A percentile compares a stretch with the other conserved stretches of the same genome.
Conservation (phyloP, 1,140 invertebrate species). For the Branchinecta lindahli region DNA sequence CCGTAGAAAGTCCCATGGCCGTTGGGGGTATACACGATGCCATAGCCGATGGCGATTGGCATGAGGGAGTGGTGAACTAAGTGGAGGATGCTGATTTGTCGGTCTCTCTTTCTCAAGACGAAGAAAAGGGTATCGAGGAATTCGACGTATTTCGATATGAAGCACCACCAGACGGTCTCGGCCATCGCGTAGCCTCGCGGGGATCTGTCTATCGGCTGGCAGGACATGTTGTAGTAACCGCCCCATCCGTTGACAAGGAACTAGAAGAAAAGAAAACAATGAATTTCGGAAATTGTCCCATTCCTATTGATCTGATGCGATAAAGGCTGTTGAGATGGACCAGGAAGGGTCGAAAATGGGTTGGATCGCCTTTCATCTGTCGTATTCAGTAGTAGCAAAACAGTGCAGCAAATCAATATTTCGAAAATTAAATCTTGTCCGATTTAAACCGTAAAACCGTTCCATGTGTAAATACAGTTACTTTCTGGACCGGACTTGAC, state of each 20-base stretch:
- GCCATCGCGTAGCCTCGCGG: slow-evolving; percentile 44
- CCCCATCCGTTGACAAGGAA: slow-evolving; percentile 57
- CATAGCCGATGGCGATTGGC: slow-evolving; percentile 22
- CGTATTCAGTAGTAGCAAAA: too few relatives aligned
- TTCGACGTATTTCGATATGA: slow-evolving; percentile 7
- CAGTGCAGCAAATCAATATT: too few relatives aligned
- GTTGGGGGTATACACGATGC: neutral
- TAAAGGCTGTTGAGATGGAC: too few relatives aligned
- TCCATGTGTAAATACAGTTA: too few relatives aligned
- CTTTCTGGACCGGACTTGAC: too few relatives aligned
- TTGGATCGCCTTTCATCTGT: too few relatives aligned
- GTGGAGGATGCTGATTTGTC: slow-evolving; percentile 69
- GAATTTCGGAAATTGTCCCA: too few relatives aligned
- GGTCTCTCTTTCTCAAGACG: slow-evolving; percentile 61
- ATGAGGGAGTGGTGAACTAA: slow-evolving; percentile 73
- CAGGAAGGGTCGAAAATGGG: too few relatives aligned
- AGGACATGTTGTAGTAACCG: slow-evolving; percentile 58
- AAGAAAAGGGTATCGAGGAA: slow-evolving; percentile 23
- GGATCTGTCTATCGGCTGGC: slow-evolving; percentile 77
- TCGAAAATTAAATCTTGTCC: too few relatives aligned
- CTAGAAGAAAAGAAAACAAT: slow-evolving; percentile 32
- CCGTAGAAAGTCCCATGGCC: slow-evolving; percentile 43
- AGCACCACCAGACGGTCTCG: neutral
- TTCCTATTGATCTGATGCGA: too few relatives aligned
- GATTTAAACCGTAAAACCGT: too few relatives aligned